These are phyloP conservation scores for Myxocyprinus asiaticus DNA, from an alignment of 2,113 vertebrate species.

Conservation along the genomic window DNA sequence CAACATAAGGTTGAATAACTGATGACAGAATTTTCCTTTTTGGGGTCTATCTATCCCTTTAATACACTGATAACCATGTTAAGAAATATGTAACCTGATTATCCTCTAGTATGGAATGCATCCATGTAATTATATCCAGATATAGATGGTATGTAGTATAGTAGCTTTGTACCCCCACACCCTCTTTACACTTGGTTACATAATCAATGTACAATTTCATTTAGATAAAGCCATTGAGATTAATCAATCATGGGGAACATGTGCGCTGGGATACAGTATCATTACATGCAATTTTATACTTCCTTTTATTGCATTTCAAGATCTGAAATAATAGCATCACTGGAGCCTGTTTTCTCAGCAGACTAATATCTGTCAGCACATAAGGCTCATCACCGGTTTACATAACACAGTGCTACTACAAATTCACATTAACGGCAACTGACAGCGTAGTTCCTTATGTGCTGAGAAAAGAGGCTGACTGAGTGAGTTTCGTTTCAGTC, in stretches of 20 bases:
- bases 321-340: slow-evolving; percentile 17
- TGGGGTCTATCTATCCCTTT: no score
- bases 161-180: slow-evolving; percentile 12
- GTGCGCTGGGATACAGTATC: background rate
- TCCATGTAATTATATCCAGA: slow-evolving; percentile 25
- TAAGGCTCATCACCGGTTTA: slow-evolving; percentile 24
- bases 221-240: slow-evolving; percentile 22
- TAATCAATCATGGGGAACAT: slow-evolving; percentile 7
- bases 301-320: slow-evolving; percentile 21
- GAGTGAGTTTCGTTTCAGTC: background rate
- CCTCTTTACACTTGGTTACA: slow-evolving; percentile 1
- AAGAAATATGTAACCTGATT: background rate
- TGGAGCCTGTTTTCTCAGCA: slow-evolving; percentile 1
- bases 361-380: slow-evolving; percentile 5
- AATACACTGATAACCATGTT: background rate
- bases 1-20: no score
- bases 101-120: background rate
- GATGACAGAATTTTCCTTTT: no score
- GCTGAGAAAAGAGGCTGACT: slow-evolving; percentile 3
- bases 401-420: slow-evolving; percentile 18
- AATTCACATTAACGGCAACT: slow-evolving; percentile 11
- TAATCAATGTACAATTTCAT: slow-evolving; percentile 41
- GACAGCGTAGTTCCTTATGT: background rate
- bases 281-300: slow-evolving; percentile 6
- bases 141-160: background rate